A percentile compares a stretch with the other conserved stretches of the same genome.
phyloP scores from a whole-genome alignment of 2,888 invertebrate species.

The Aphidius colemani region DNA sequence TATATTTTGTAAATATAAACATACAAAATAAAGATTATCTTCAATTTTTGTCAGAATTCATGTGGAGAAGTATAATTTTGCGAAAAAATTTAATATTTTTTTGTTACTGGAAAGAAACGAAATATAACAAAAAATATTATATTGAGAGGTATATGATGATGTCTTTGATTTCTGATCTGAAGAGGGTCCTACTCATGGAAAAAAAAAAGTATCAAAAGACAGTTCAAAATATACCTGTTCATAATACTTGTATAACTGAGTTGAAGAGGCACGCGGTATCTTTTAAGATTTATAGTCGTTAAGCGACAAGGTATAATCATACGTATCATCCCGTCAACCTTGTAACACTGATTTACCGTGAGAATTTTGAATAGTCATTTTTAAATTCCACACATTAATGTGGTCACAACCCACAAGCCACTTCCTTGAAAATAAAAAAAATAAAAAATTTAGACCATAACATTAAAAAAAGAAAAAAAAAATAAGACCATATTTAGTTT shows the following conservation, averaged over 20 bases:
- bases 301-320: constrained; percentile 60
- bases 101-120: no score
- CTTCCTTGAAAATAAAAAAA: constrained; percentile 9
- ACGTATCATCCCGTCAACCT: constrained; percentile 59
- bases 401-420: constrained; percentile 10
- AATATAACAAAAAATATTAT: not conserved
- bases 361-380: constrained; percentile 54
- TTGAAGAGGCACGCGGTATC: constrained; percentile 26
- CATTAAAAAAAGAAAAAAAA: not conserved
- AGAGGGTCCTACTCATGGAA: not conserved
- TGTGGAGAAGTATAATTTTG: no score
- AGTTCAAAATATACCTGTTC: not conserved
- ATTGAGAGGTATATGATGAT: not conserved
- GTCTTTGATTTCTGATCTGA: no score
- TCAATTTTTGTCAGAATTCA: no score
- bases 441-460: not conserved
- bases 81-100: no score
- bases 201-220: constrained; percentile 29
- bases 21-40: no score
- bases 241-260: not conserved
- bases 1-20: no score
- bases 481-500: not conserved
- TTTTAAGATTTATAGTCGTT: constrained; percentile 55
- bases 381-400: constrained; percentile 42
- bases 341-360: constrained; percentile 59